Percentiles rank a stretch among this genome's conserved stretches.
Evolutionary conservation across 2,113 vertebrate genomes (phyloP).

Genomic region (Phyllopteryx taeniolatus): DNA sequence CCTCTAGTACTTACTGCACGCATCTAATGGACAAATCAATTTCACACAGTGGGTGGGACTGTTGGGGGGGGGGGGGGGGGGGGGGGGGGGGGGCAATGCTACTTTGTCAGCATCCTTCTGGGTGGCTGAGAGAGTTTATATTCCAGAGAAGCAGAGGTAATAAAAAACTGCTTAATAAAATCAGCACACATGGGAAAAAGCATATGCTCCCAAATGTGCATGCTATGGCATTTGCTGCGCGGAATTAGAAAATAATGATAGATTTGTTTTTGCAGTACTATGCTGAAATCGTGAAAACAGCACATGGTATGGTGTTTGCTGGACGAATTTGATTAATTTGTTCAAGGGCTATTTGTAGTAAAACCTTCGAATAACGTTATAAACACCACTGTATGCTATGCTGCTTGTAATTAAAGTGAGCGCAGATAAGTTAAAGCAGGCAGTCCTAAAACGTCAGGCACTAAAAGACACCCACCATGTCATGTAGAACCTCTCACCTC

Average conservation of each 20-base stretch:
- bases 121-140: slow-evolving; percentile 19
- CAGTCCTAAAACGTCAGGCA: not conserved
- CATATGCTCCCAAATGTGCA: not conserved
- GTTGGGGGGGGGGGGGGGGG: not conserved
- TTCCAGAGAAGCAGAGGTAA: slow-evolving; percentile 12
- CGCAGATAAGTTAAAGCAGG: too few species aligned
- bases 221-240: not conserved
- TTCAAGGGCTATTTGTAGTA: not conserved
- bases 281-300: too few species aligned
- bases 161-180: slow-evolving; percentile 18
- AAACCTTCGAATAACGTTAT: too few species aligned
- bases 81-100: not conserved
- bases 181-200: not conserved
- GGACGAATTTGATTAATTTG: not conserved
- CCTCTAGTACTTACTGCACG: slow-evolving; percentile 52
- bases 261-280: not conserved
- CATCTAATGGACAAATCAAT: slow-evolving; percentile 61
- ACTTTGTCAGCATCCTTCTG: slow-evolving; percentile 34
- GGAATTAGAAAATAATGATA: not conserved
- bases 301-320: too few species aligned
- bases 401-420: not conserved
- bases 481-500: slow-evolving; percentile 59
- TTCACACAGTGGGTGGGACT: slow-evolving; percentile 20
- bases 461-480: not conserved
- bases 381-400: not conserved